These are phyloP conservation scores for Poliocrania exsul DNA, from an alignment of 2,797 vertebrate species.

Conservation along the genomic window DNA sequence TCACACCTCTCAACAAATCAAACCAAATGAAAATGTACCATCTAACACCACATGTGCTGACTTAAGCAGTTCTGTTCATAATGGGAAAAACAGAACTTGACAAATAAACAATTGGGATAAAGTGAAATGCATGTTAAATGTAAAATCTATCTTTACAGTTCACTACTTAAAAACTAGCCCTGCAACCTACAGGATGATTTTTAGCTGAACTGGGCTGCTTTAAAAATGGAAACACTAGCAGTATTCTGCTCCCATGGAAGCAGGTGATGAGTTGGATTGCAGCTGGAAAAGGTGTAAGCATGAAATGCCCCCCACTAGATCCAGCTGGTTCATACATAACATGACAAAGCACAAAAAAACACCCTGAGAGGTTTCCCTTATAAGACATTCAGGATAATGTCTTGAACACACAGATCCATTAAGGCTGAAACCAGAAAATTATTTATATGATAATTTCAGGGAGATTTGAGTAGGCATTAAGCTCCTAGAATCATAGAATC, in stretches of 20 bases:
- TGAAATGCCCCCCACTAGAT: not conserved
- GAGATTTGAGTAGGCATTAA: not conserved
- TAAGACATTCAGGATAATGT: not conserved
- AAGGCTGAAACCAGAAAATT: not conserved
- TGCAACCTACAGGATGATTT: not conserved
- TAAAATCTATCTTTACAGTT: not conserved
- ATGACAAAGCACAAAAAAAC: not conserved
- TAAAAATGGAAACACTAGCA: not conserved
- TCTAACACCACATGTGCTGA: accelerated
- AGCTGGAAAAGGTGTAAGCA: not conserved
- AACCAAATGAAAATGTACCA: not conserved
- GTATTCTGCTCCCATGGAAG: not conserved
- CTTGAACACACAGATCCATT: not conserved
- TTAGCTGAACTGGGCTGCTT: not conserved
- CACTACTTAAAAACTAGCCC: not conserved
- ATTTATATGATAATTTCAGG: not conserved
- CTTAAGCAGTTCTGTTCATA: not conserved
- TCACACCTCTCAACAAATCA: not conserved
- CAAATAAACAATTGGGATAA: not conserved
- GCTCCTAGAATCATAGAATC: not conserved
- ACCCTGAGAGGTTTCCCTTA: not conserved
- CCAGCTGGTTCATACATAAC: not conserved
- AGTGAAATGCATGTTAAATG: not conserved
- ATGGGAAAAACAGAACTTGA: not conserved
- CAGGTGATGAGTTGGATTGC: not conserved